Conservation (phyloP, 2,888 invertebrate species). For the Epistrophella euchroma region DNA sequence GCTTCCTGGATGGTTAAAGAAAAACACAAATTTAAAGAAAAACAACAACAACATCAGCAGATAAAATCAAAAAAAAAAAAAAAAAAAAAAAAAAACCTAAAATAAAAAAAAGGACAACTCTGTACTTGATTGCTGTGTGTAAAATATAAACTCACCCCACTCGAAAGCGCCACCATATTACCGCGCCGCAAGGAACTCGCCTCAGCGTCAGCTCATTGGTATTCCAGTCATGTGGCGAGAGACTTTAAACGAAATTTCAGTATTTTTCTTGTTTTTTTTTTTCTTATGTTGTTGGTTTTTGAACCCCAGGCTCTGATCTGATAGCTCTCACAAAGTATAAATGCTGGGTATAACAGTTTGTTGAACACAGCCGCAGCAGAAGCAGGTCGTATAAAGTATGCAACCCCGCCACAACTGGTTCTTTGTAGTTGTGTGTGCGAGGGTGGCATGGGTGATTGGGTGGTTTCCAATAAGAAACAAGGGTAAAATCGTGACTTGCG, state of each 20-base stretch:
- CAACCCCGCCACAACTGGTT: slow-evolving; percentile 51
- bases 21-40: slow-evolving; percentile 30
- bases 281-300: slow-evolving; percentile 26
- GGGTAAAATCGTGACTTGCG: slow-evolving; percentile 57
- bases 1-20: slow-evolving; percentile 54
- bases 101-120: slow-evolving; percentile 68
- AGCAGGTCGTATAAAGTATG: slow-evolving; percentile 32
- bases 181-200: slow-evolving; percentile 62
- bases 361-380: slow-evolving; percentile 62
- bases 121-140: slow-evolving; percentile 77
- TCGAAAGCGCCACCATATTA: slow-evolving; percentile 51
- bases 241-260: slow-evolving; percentile 74
- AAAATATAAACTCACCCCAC: slow-evolving; percentile 78
- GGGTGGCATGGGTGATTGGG: slow-evolving; percentile 57
- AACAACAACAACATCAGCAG: slow-evolving; percentile 32
- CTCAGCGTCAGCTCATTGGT: slow-evolving; percentile 71
- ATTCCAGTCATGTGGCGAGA: slow-evolving; percentile 75
- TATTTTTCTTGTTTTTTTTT: slow-evolving; percentile 41
- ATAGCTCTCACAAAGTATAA: slow-evolving; percentile 21
- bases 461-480: slow-evolving; percentile 63
- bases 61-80: slow-evolving; percentile 64
- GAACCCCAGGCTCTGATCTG: slow-evolving; percentile 67
- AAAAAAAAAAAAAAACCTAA: slow-evolving; percentile 65
- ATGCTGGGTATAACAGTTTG: slow-evolving; percentile 73
- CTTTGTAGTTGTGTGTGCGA: slow-evolving; percentile 46